phyloP scores from a whole-genome alignment of 2,113 vertebrate genomes.

The Baryphthengus martii region DNA sequence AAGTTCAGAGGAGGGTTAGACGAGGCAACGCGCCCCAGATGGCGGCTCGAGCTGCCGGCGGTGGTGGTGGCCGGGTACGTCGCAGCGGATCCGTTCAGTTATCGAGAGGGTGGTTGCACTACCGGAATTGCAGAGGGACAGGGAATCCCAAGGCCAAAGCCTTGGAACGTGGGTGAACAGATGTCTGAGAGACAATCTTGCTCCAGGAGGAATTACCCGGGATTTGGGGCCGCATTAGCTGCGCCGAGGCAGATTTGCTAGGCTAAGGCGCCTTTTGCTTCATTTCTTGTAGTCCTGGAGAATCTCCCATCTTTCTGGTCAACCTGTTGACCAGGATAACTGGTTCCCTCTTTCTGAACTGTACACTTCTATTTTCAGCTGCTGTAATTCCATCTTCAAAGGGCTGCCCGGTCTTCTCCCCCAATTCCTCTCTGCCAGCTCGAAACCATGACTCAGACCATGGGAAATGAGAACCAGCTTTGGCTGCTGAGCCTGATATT shows the following conservation, averaged over 20 bases:
- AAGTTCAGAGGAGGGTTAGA: not conserved
- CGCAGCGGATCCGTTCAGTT: not conserved
- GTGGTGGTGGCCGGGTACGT: not conserved
- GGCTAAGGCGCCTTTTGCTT: not conserved
- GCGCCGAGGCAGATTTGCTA: constrained; percentile 1
- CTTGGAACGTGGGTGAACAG: not conserved
- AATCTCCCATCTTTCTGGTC: not conserved
- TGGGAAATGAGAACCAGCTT: not conserved
- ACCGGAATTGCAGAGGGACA: not conserved
- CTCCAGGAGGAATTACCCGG: constrained; percentile 23
- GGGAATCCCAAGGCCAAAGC: not conserved
- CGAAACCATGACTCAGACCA: not conserved
- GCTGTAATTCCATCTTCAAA: constrained; percentile 15
- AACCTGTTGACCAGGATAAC: not conserved
- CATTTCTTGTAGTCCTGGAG: not conserved
- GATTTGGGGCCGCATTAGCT: constrained; percentile 21
- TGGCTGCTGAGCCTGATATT: not conserved
- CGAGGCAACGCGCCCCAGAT: not conserved
- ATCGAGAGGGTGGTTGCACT: not conserved
- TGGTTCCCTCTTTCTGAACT: not conserved
- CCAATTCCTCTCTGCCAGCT: not conserved
- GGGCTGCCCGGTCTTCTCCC: not conserved
- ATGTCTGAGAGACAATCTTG: not conserved
- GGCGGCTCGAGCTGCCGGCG: not conserved
- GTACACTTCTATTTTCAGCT: not conserved